Evolutionary conservation across 2,113 vertebrate species (phyloP).

Genomic region (Tragelaphus imberbis): DNA sequence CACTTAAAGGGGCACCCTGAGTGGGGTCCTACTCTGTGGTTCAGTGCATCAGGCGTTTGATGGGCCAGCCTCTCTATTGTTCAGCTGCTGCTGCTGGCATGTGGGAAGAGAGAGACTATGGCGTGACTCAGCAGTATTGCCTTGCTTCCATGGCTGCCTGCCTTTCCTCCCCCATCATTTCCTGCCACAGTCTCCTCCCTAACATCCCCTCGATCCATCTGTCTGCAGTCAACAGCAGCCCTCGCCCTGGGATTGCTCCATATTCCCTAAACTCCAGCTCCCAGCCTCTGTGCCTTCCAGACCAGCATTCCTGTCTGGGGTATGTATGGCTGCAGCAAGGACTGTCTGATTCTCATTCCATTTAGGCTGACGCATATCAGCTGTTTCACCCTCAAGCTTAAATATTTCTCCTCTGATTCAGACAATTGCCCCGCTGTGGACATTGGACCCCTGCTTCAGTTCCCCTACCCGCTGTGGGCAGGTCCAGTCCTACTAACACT

Average conservation of each 20-base stretch:
- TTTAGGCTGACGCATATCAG: neutral
- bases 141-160: neutral
- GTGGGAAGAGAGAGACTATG: neutral
- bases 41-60: neutral
- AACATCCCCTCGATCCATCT: neutral
- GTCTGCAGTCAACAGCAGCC: neutral
- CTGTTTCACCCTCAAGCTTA: neutral
- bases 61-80: neutral
- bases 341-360: neutral
- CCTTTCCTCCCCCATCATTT: neutral
- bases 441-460: neutral
- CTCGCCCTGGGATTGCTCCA: neutral
- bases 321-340: neutral
- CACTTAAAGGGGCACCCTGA: neutral
- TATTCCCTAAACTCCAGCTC: neutral
- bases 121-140: neutral
- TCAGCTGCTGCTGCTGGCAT: neutral
- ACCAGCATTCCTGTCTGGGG: neutral
- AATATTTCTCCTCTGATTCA: neutral
- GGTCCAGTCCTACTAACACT: neutral
- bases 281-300: neutral
- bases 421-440: accelerated
- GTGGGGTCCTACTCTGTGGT: neutral
- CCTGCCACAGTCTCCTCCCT: neutral
- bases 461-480: neutral